Percentiles rank a stretch among this genome's conserved stretches.
phyloP scores from a whole-genome alignment of 2,113 vertebrate species.

The Tursiops truncatus region DNA sequence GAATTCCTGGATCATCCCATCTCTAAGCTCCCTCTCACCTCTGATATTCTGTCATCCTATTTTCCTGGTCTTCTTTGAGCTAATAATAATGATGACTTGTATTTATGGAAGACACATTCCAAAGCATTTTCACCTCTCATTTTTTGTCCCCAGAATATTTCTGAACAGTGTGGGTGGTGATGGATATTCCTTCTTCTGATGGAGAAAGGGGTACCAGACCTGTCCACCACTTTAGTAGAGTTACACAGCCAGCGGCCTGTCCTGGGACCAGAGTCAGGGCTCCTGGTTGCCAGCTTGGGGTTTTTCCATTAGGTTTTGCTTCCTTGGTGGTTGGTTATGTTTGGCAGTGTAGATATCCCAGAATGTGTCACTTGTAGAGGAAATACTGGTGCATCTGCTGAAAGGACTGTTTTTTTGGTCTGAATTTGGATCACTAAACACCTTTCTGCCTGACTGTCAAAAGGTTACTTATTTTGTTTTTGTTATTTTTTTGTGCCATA shows the following conservation, averaged over 20 bases:
- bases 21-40: neutral
- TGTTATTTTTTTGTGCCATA: constrained; percentile 12
- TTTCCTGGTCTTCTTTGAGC: constrained; percentile 17
- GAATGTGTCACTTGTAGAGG: constrained; percentile 52
- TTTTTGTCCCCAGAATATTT: neutral
- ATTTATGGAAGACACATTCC: neutral
- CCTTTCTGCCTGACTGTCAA: constrained; percentile 19
- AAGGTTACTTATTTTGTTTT: constrained; percentile 1
- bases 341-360: constrained; percentile 28
- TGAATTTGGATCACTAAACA: constrained; percentile 29
- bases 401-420: constrained; percentile 16
- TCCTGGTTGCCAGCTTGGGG: constrained; percentile 22
- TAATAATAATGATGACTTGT: neutral
- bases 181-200: neutral
- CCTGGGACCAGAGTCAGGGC: neutral
- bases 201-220: neutral
- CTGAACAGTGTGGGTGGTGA: neutral
- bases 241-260: neutral
- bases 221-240: neutral
- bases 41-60: neutral
- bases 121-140: neutral
- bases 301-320: constrained; percentile 57
- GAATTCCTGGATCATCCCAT: neutral
- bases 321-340: constrained; percentile 44
- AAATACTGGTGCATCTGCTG: constrained; percentile 34